Conservation (phyloP, 1,140 invertebrate genomes). For the Eumeta japonica region DNA sequence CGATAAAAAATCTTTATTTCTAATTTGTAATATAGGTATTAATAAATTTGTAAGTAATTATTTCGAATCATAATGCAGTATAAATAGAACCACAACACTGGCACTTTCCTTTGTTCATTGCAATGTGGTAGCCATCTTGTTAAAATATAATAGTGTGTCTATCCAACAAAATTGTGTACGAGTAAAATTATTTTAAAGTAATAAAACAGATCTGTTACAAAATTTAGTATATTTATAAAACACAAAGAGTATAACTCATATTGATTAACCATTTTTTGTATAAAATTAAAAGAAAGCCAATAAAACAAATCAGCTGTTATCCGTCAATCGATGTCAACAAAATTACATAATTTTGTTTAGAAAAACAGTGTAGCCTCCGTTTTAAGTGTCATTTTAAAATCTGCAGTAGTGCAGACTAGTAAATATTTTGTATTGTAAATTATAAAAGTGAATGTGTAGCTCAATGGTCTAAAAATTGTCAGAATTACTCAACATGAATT, state of each 20-base stretch:
- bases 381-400: conserved; percentile 46
- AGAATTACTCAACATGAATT: conserved; percentile 23
- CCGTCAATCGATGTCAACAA: conserved; percentile 58
- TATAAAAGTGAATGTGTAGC: conserved; percentile 31
- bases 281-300: conserved; percentile 37
- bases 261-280: not conserved
- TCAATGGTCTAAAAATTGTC: conserved; percentile 22
- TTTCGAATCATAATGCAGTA: no score
- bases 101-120: no score
- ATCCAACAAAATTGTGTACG: no score
- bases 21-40: no score
- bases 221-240: not conserved
- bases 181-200: no score
- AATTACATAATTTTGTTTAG: conserved; percentile 59
- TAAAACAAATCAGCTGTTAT: conserved; percentile 57
- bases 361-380: conserved; percentile 50
- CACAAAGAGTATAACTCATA: not conserved
- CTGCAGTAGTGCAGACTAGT: conserved; percentile 32
- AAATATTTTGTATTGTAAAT: conserved; percentile 31
- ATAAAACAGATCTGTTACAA: no score
- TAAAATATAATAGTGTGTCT: no score
- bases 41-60: no score
- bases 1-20: no score
- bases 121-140: no score
- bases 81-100: no score